Evolutionary conservation across 2,113 vertebrate genomes (phyloP), one percentile per base, ranked within the genome.

Genomic region (Cyprinodon brontotheroides): DNA sequence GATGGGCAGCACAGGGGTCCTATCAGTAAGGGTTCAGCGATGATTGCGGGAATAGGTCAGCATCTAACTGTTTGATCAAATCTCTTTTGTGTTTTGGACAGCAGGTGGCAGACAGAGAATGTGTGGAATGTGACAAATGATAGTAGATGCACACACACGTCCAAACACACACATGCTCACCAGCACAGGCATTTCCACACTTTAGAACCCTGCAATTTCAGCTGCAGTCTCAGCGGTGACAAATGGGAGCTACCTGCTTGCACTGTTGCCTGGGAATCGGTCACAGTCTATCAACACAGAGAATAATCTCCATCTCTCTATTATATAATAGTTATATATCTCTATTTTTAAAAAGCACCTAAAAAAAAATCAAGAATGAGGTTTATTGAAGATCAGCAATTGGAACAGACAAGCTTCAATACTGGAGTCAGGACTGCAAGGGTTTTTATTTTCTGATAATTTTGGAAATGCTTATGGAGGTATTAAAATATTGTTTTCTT

Each of bases 61-160:
- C 4, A 38, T 74, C 41, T 45, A 68, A 63, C 47, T 10, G 0
- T 67, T 81, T 74, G 17, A 85, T 85, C 14, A 8, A 57, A 65
- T 63, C 72, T 73, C 57, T 65, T 81, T 75, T 80, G 71, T 82
- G 72, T 72, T 48, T 48, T 5, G 43, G 66, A 66, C 68, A 43
- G 72, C 80, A 84, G 75, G 65, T 78, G 77, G 79, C 79, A 82
- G 74, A 78, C 73, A 67, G 68, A 81, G 75, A 87, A 91, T 86
- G 69, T 40, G 39, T 67, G 82, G 86, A 92, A 91, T 92, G 80
- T 75, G n/a, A 47, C 61, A 74, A 66, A 68, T 77, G 78, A 80
- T 79, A 75, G 68, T 61, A 22, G 48, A 74, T 3, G 45, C 64
- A 43, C 70, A 45, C 62, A 4, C 0, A 20, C 47, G 0, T 29